Conservation (phyloP, 1,140 invertebrate genomes). For the Neodiprion virginianus region DNA sequence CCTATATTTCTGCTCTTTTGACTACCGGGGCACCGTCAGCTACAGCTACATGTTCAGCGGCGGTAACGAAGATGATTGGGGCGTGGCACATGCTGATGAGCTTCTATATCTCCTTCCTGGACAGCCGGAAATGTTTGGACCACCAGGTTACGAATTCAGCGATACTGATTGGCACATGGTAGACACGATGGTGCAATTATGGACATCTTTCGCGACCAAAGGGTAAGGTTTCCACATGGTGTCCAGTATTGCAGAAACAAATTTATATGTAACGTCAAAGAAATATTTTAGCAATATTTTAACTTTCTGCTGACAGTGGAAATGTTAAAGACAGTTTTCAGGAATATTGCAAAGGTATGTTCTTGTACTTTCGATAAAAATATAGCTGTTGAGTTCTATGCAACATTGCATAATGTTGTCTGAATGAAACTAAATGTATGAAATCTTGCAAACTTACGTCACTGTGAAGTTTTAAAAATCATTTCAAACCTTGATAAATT, state of each 20-base stretch:
- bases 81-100: background rate
- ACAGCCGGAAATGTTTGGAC: background rate
- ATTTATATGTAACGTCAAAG: too few relatives aligned
- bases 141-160: background rate
- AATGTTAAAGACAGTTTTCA: too few relatives aligned
- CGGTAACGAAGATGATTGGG: background rate
- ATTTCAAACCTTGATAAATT: too few relatives aligned
- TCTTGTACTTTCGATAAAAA: too few relatives aligned
- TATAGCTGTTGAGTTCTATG: too few relatives aligned
- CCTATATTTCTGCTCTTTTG: background rate
- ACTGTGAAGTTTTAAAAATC: too few relatives aligned
- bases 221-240: background rate
- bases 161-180: background rate
- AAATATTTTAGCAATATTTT: too few relatives aligned
- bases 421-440: too few relatives aligned
- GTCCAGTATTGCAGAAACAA: background rate
- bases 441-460: too few relatives aligned
- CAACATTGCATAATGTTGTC: too few relatives aligned
- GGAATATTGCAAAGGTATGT: too few relatives aligned
- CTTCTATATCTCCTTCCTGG: background rate
- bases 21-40: background rate
- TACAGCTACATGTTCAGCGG: background rate
- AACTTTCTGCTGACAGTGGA: too few relatives aligned
- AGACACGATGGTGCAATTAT: background rate
- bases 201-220: background rate